A percentile compares a stretch with the other conserved stretches of the same genome.
Conservation (phyloP, 2,113 vertebrate species). For the Cercopithecus mona region DNA sequence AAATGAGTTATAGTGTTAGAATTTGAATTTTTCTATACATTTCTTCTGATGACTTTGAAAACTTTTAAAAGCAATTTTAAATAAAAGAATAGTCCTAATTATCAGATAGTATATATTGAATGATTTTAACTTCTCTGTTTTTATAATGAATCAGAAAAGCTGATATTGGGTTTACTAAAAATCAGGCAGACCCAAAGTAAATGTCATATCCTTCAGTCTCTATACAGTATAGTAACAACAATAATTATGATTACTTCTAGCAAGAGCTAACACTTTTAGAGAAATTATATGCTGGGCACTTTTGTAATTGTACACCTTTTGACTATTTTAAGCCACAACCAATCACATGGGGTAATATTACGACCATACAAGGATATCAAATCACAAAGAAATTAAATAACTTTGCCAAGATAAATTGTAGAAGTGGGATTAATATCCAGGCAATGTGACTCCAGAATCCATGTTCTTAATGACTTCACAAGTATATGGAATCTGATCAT, state of each 20-base stretch:
- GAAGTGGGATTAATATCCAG: neutral
- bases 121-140: neutral
- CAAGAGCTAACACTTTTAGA: neutral
- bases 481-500: neutral
- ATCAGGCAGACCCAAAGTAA: neutral
- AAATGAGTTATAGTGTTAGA: neutral
- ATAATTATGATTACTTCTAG: neutral
- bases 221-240: conserved; percentile 8
- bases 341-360: neutral
- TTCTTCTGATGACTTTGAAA: neutral
- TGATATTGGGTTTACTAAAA: neutral
- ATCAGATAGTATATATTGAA: neutral
- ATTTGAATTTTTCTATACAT: neutral
- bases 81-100: conserved; percentile 12
- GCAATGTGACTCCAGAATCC: neutral
- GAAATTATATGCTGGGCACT: neutral
- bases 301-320: neutral
- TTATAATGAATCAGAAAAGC: conserved; percentile 2
- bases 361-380: neutral
- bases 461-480: neutral
- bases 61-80: conserved; percentile 7
- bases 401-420: neutral
- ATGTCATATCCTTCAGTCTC: neutral
- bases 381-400: neutral
- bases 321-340: conserved; percentile 2